A percentile compares a stretch with the other conserved stretches of the same genome.
Evolutionary conservation across 2,888 invertebrate genomes (phyloP).

Genomic region (Spialia ferax): DNA sequence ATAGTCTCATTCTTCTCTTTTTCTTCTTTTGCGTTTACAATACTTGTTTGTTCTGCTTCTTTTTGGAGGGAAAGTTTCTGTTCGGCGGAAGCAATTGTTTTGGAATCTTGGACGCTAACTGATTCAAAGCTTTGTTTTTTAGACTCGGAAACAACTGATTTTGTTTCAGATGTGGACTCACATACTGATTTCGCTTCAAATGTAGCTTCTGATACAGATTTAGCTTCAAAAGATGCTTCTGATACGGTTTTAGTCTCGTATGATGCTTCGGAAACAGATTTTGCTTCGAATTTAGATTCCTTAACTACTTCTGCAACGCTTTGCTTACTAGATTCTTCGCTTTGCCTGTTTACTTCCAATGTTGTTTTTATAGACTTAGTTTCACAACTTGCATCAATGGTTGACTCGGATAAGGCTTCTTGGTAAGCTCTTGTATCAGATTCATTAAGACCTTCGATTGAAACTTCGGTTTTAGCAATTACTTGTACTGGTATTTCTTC

Average conservation of each 20-base stretch:
- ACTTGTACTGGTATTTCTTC: constrained; percentile 30
- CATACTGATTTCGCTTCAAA: constrained; percentile 21
- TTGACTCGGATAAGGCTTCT: constrained; percentile 10
- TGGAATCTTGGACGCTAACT: not conserved
- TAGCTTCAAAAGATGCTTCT: constrained; percentile 8
- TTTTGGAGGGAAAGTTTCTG: constrained; percentile 23
- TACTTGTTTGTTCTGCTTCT: constrained; percentile 7
- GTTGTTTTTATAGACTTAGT: constrained; percentile 12
- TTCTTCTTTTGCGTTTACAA: constrained; percentile 31
- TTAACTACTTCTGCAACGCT: not conserved
- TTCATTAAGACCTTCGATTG: constrained; percentile 29
- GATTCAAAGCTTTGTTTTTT: constrained; percentile 1
- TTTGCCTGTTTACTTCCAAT: not conserved
- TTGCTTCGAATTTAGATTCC: constrained; percentile 22
- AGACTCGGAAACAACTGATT: constrained; percentile 10
- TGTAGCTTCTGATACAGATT: constrained; percentile 8
- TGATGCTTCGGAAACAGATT: constrained; percentile 12
- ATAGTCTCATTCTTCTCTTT: not conserved
- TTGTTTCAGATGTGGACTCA: constrained; percentile 3
- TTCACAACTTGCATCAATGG: constrained; percentile 14
- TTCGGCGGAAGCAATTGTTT: constrained; percentile 6
- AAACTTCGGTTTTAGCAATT: constrained; percentile 32
- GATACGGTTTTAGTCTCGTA: constrained; percentile 14
- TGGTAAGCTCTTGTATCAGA: constrained; percentile 21
- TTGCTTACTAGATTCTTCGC: constrained; percentile 18